These are phyloP conservation scores for Rhinatrema bivittatum DNA, from an alignment of 2,797 vertebrate species.

Conservation along the genomic window DNA sequence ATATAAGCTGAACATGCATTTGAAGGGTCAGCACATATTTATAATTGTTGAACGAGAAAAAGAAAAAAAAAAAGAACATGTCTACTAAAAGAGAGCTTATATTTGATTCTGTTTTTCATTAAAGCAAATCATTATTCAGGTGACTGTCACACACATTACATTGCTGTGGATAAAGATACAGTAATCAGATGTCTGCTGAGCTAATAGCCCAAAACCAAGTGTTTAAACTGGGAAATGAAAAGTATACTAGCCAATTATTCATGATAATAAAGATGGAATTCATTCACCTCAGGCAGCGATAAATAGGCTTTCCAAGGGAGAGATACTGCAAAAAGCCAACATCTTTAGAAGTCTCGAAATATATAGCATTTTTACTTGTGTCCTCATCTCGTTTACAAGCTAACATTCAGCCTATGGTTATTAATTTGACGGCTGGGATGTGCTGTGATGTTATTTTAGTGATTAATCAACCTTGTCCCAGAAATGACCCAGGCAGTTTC, in stretches of 20 bases:
- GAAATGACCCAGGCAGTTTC: constrained; percentile 1
- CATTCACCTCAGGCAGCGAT: not conserved
- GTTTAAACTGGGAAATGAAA: not conserved
- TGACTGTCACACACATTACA: constrained; percentile 4
- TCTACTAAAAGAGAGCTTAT: not conserved
- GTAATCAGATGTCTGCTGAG: constrained; percentile 9
- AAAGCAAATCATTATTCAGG: constrained; percentile 11
- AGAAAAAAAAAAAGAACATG: not conserved
- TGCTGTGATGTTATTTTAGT: constrained; percentile 1
- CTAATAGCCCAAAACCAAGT: not conserved
- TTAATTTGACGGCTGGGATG: not conserved
- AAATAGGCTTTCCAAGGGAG: not conserved
- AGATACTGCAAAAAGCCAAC: not conserved
- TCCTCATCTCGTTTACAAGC: constrained; percentile 4
- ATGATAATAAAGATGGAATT: not conserved
- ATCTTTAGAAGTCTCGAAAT: not conserved
- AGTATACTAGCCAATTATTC: constrained; percentile 1
- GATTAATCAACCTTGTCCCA: constrained; percentile 13
- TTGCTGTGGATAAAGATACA: not conserved
- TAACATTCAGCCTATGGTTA: constrained; percentile 5
- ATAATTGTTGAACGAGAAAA: not conserved
- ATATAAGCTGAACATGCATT: not conserved
- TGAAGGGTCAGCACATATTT: not conserved
- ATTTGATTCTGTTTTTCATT: not conserved
- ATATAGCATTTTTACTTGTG: not conserved